A percentile compares a stretch with the other conserved stretches of the same genome.
These are phyloP conservation scores for Pseudomyrmex gracilis DNA, from an alignment of 1,140 invertebrate genomes.

Conservation along the genomic window DNA sequence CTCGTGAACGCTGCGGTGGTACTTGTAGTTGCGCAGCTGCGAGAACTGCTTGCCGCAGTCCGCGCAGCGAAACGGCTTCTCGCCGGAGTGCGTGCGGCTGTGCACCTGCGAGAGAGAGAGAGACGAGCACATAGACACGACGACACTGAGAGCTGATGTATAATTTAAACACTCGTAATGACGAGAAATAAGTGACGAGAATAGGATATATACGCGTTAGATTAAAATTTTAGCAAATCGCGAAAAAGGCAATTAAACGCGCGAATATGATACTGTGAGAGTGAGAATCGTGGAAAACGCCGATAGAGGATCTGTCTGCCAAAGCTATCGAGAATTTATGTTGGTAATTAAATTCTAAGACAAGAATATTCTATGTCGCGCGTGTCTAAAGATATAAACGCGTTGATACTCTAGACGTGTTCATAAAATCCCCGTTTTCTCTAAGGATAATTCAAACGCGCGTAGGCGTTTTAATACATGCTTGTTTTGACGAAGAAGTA, in stretches of 20 bases:
- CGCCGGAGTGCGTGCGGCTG: conserved; percentile 77
- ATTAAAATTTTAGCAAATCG: no score
- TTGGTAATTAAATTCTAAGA: no score
- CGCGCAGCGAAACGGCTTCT: conserved; percentile 90
- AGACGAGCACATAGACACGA: conserved; percentile 23
- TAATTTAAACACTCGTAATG: background rate
- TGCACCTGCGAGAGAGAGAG: conserved; percentile 81
- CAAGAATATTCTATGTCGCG: no score
- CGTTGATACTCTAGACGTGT: no score
- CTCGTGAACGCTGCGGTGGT: conserved; percentile 90
- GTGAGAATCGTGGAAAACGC: no score
- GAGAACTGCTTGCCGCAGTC: conserved; percentile 93
- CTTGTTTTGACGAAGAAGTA: background rate
- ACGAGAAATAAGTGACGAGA: background rate
- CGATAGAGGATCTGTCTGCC: no score
- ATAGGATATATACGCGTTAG: background rate
- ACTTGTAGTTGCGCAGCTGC: conserved; percentile 91
- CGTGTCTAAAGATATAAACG: no score
- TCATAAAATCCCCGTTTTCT: no score
- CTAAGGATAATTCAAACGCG: no score
- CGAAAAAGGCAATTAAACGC: no score
- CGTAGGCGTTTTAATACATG: background rate
- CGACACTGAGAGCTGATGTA: background rate
- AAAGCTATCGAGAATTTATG: no score
- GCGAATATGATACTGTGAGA: no score